Percentiles rank a stretch among this genome's conserved stretches.
phyloP scores from a whole-genome alignment of 2,888 invertebrate species.

The Zele albiditarsus region DNA sequence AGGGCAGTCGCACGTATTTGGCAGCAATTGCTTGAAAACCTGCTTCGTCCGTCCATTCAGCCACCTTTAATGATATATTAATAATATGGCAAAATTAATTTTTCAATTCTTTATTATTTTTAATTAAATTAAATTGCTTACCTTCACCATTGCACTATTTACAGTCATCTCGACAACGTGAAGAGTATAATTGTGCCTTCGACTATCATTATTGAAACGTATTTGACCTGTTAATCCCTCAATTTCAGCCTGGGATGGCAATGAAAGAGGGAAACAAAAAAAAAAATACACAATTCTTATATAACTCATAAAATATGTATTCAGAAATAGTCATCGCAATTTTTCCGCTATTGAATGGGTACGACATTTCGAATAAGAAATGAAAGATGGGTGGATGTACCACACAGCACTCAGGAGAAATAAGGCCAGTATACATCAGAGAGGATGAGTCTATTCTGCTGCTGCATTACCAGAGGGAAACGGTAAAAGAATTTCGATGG shows the following conservation, averaged over 20 bases:
- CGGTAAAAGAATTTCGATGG: constrained; percentile 58
- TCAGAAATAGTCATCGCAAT: not conserved
- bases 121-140: constrained; percentile 64
- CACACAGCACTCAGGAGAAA: constrained; percentile 1
- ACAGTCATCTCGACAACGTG: constrained; percentile 96
- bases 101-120: not conserved
- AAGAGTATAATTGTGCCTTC: constrained; percentile 90
- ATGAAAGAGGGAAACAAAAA: constrained; percentile 32
- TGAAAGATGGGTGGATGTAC: constrained; percentile 24
- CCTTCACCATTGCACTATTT: constrained; percentile 93
- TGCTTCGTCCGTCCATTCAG: constrained; percentile 88
- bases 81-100: not conserved
- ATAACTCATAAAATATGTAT: not conserved
- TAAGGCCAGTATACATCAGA: not conserved
- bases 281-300: not conserved
- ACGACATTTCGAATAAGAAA: constrained; percentile 10
- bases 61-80: constrained; percentile 76
- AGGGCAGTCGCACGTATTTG: constrained; percentile 83
- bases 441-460: not conserved
- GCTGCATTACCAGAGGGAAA: constrained; percentile 1
- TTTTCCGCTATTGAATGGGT: constrained; percentile 26
- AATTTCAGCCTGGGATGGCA: constrained; percentile 84
- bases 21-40: constrained; percentile 85
- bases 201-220: constrained; percentile 91
- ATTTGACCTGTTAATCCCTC: constrained; percentile 94